A percentile compares a stretch with the other conserved stretches of the same genome.
These are phyloP conservation scores for Saimiri boliviensis DNA, from an alignment of 2,113 vertebrate species.

Conservation along the genomic window DNA sequence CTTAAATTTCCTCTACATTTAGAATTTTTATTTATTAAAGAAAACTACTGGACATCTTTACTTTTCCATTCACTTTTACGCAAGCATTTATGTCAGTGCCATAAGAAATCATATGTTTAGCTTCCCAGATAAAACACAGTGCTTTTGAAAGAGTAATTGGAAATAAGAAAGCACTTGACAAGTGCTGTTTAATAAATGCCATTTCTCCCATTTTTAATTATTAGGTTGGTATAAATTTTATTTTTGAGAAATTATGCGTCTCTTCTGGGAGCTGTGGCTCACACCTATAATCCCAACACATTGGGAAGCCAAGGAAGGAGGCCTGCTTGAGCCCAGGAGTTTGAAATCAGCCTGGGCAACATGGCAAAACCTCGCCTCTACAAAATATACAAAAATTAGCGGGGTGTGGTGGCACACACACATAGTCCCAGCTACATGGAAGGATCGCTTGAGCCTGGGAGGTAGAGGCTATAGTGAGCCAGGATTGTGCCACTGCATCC, in stretches of 20 bases:
- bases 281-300: no score
- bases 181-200: not conserved
- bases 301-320: no score
- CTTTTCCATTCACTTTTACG: not conserved
- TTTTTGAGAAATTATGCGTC: not conserved
- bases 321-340: no score
- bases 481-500: no score
- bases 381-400: no score
- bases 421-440: no score
- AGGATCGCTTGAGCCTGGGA: no score
- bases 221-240: constrained; percentile 13
- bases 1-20: not conserved
- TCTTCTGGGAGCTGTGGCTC: not conserved
- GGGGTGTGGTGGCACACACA: no score
- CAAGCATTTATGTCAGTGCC: not conserved
- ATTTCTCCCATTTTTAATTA: constrained; percentile 4
- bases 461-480: no score
- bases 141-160: constrained; percentile 8
- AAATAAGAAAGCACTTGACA: not conserved
- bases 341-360: no score
- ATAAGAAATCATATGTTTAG: not conserved
- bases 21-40: constrained; percentile 21
- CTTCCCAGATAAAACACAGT: not conserved
- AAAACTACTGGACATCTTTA: not conserved
- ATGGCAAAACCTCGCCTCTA: no score